Conservation (phyloP, 2,797 vertebrate genomes). For the Thalassophryne amazonica region DNA sequence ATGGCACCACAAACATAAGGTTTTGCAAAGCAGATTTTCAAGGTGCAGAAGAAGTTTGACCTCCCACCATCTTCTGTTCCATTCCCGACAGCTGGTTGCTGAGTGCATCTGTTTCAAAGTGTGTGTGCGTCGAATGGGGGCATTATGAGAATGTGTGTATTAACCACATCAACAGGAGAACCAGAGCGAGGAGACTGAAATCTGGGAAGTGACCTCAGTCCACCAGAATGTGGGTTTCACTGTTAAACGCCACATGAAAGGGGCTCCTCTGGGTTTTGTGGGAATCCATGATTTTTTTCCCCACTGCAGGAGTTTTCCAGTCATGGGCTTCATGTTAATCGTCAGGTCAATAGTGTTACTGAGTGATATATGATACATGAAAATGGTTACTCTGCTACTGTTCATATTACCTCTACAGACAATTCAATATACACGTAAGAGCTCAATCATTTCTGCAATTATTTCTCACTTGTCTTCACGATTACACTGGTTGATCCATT, state of each 20-base stretch:
- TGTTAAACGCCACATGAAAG: constrained; percentile 70
- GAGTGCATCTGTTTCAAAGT: constrained; percentile 37
- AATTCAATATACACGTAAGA: constrained; percentile 1
- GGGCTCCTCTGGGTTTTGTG: constrained; percentile 46
- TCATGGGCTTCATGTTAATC: constrained; percentile 37
- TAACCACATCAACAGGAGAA: constrained; percentile 40
- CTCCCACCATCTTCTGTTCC: constrained; percentile 45
- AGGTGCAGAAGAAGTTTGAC: constrained; percentile 25
- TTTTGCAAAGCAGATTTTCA: constrained; percentile 26
- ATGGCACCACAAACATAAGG: constrained; percentile 27
- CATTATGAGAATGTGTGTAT: constrained; percentile 31
- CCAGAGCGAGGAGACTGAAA: constrained; percentile 31
- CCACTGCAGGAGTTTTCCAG: constrained; percentile 43
- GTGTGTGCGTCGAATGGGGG: constrained; percentile 39
- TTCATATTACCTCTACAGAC: constrained; percentile 6
- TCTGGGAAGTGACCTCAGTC: constrained; percentile 69
- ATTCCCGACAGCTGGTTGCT: constrained; percentile 26
- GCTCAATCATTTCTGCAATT: too few species aligned
- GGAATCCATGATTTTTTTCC: constrained; percentile 30
- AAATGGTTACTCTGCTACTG: constrained; percentile 29
- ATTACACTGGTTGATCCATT: too few species aligned
- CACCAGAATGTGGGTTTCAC: constrained; percentile 57
- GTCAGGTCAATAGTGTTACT: constrained; percentile 46
- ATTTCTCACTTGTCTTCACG: too few species aligned
- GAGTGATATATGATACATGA: constrained; percentile 32